phyloP scores from a whole-genome alignment of 2,113 vertebrate species.

The Manacus vitellinus region DNA sequence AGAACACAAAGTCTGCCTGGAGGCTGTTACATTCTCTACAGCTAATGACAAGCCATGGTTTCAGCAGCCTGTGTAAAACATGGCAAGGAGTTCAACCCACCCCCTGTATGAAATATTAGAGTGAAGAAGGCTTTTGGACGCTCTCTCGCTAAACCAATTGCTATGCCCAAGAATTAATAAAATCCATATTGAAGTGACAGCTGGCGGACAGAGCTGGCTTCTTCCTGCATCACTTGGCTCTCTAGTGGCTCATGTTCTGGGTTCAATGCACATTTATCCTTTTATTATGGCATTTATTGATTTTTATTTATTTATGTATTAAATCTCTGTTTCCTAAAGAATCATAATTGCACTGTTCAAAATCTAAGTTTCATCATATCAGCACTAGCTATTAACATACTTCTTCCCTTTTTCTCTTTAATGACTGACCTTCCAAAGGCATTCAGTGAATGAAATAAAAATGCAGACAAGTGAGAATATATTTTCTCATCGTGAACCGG shows the following conservation, averaged over 20 bases:
- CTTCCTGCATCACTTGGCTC: constrained; percentile 36
- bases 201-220: constrained; percentile 57
- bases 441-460: background rate
- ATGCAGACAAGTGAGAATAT: background rate
- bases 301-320: constrained; percentile 22
- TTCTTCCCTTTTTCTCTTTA: background rate
- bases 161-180: constrained; percentile 62
- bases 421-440: constrained; percentile 29
- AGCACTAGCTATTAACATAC: background rate
- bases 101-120: background rate
- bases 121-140: background rate
- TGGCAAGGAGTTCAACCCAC: background rate
- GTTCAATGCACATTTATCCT: constrained; percentile 47
- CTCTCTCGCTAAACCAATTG: background rate
- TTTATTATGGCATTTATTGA: constrained; percentile 40
- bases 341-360: background rate
- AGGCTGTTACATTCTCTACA: background rate
- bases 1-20: background rate
- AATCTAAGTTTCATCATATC: background rate
- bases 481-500: background rate
- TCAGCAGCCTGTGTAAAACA: background rate
- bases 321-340: constrained; percentile 19
- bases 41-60: background rate
- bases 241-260: constrained; percentile 59
- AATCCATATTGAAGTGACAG: constrained; percentile 69